Percentiles rank a stretch among this genome's conserved stretches.
phyloP scores from a whole-genome alignment of 2,113 vertebrate species.

The Odobenus rosmarus region DNA sequence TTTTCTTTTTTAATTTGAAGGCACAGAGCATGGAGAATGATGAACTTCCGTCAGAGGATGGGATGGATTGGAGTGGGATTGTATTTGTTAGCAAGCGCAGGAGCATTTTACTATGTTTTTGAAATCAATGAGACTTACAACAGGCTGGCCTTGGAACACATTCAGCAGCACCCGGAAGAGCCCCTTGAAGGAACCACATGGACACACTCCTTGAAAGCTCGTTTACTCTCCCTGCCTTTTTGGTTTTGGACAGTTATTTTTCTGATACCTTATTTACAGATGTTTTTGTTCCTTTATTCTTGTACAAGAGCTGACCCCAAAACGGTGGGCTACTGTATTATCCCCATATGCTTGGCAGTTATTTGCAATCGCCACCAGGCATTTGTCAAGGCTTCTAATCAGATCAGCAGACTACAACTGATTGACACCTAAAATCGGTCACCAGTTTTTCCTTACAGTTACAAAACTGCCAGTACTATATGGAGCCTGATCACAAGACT shows the following conservation, averaged over 20 bases:
- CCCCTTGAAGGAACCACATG: constrained; percentile 84
- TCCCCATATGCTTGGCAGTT: constrained; percentile 95
- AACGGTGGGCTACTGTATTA: constrained; percentile 96
- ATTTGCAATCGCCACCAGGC: constrained; percentile 94
- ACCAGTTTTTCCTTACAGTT: constrained; percentile 64
- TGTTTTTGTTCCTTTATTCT: constrained; percentile 98
- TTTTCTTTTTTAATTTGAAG: constrained; percentile 38
- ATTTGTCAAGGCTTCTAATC: constrained; percentile 92
- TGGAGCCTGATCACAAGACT: constrained; percentile 79
- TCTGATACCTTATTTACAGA: constrained; percentile 96
- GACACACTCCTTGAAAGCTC: constrained; percentile 88
- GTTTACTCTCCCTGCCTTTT: constrained; percentile 92
- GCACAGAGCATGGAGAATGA: constrained; percentile 99
- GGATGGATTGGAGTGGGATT: constrained; percentile 96
- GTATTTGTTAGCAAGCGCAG: constrained; percentile 92
- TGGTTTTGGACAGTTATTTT: constrained; percentile 95
- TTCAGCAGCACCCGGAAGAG: constrained; percentile 88
- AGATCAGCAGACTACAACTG: constrained; percentile 92
- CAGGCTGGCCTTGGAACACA: constrained; percentile 92
- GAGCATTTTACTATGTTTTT: constrained; percentile 94
- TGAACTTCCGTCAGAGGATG: constrained; percentile 99
- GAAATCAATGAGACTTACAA: constrained; percentile 96
- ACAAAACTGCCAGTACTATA: constrained; percentile 64
- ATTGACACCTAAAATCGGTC: constrained; percentile 91
- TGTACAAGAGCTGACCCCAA: constrained; percentile 96